Base-by-base conservation (phyloP, 2,797 vertebrate species). In the Semaprochilodus insignis region DNA sequence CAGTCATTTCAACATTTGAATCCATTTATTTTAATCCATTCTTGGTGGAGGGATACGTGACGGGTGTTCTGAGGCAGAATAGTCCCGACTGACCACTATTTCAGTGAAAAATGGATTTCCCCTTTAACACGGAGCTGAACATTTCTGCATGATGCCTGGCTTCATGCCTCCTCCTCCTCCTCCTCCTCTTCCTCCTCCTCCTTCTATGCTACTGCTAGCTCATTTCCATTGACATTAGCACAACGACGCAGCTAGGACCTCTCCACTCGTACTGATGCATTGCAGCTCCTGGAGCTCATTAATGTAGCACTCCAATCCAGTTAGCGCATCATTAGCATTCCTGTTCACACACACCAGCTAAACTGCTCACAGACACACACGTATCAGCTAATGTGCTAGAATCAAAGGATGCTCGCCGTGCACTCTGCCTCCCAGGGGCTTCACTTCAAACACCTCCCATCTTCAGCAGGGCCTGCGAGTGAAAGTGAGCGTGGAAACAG, bases 291-390 rank as follows among this genome's bases (percentile, higher is more conserved):
- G 13, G 7, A 51, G 36, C 67, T 88, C 81, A 86, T 89, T 90
- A 88, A 60, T 48, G 16, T 78, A 69, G 77, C 84, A 80, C 84
- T 87, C 78, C 19, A 59, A 51, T 25, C 82, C 84, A 77, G 88
- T 93, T 91, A 90, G 7, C 23, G 67, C 23, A 73, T 67, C 84
- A 89, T 88, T 89, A 88, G 74, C 86, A 54, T 82, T 59, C 83
- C 81, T 63, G 57, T 86, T 89, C 80, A 77, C 87, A 80, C 75
- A 8, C 72, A 66, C 48, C 77, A 77, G 60, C 48, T 11, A 25
- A 15, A 23, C 23, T 23, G 52, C 65, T 67, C 60, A 63, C 44
- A 48, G 44, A 48, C 44, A 48, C 8, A 11, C 31, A 67, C 65
- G 31, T 27, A 5, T 69, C 66, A 82, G 59, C 16, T 15, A 27